Percentiles rank a stretch among this genome's conserved stretches.
Evolutionary conservation across 2,797 vertebrate genomes (phyloP).

Genomic region (Anguilla pacifica): DNA sequence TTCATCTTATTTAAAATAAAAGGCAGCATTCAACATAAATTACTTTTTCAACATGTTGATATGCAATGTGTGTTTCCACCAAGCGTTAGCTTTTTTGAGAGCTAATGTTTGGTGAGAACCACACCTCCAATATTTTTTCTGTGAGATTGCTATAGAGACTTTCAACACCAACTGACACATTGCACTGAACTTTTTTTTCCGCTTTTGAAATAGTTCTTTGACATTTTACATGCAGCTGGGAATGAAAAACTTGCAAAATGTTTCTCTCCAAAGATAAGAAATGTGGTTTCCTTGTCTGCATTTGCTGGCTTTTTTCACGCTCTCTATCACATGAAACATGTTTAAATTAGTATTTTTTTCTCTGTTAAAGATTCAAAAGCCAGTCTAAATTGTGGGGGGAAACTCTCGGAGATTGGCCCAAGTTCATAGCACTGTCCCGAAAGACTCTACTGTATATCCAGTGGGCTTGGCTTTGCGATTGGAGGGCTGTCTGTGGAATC

Average conservation of each 20-base stretch:
- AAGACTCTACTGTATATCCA: not conserved
- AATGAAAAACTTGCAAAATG: conserved; percentile 13
- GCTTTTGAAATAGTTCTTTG: conserved; percentile 11
- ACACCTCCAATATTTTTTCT: not conserved
- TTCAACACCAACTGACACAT: not conserved
- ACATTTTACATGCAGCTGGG: not conserved
- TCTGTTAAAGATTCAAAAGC: not conserved
- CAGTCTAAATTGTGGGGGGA: not conserved
- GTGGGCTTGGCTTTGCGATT: conserved; percentile 7
- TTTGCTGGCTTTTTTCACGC: not conserved
- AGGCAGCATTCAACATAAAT: not conserved
- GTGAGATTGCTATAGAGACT: conserved; percentile 1
- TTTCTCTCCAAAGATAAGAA: conserved; percentile 9
- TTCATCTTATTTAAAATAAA: not conserved
- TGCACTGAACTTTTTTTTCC: not conserved
- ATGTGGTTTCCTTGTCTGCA: not conserved
- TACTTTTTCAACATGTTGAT: not conserved
- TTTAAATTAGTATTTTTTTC: no score
- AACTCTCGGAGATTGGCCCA: not conserved
- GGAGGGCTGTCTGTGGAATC: conserved; percentile 12
- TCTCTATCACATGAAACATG: not conserved
- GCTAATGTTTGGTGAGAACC: not conserved
- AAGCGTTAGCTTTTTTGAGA: not conserved
- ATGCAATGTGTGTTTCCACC: not conserved
- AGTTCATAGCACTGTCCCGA: not conserved